Evolutionary conservation across 2,113 vertebrate genomes (phyloP).

Genomic region (Furnarius figulus): DNA sequence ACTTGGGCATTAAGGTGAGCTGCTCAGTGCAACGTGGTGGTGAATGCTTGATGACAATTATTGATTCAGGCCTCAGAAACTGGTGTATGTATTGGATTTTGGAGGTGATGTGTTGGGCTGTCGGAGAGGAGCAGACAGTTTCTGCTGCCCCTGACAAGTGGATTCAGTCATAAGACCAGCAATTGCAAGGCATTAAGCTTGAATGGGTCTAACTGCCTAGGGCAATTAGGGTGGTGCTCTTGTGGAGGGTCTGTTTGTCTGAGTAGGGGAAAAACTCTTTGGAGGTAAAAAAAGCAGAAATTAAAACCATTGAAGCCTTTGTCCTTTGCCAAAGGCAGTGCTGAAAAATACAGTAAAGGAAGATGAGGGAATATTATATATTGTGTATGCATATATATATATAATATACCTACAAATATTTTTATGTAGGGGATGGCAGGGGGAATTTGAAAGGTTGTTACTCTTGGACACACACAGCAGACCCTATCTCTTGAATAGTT

Average conservation of each 20-base stretch:
- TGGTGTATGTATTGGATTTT: conserved; percentile 1
- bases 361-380: neutral
- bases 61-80: conserved; percentile 1
- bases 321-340: neutral
- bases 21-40: neutral
- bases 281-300: neutral
- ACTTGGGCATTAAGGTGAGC: neutral
- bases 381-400: neutral
- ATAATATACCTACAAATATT: neutral
- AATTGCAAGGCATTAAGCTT: neutral
- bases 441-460: neutral
- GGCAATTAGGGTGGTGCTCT: neutral
- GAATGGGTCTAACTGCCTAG: neutral
- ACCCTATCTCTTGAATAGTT: neutral
- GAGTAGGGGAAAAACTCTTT: neutral
- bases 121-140: neutral
- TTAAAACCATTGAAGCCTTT: neutral
- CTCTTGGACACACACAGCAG: neutral
- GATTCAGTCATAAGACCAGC: neutral
- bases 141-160: neutral
- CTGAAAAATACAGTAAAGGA: neutral
- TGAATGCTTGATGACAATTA: conserved; percentile 5
- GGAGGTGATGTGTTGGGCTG: neutral
- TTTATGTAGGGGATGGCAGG: neutral
- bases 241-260: neutral